These are phyloP conservation scores for Yponomeuta evonymella DNA, from an alignment of 2,888 invertebrate species.

Conservation along the genomic window DNA sequence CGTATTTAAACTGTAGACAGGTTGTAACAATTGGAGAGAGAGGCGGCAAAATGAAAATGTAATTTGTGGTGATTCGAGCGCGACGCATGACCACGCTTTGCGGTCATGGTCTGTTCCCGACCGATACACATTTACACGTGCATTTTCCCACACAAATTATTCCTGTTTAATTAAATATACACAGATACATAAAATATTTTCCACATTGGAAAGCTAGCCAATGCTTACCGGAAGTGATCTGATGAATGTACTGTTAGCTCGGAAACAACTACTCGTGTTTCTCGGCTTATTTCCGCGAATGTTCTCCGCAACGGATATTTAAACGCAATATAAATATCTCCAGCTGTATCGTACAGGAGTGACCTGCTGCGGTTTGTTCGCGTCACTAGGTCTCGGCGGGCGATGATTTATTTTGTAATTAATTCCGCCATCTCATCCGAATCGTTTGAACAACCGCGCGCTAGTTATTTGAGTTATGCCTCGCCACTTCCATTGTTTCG, in stretches of 20 bases:
- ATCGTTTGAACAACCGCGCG: background rate
- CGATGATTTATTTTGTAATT: slow-evolving; percentile 24
- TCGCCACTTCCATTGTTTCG: slow-evolving; percentile 4
- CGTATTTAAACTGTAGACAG: background rate
- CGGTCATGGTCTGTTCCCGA: slow-evolving; percentile 21
- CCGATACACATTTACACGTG: background rate
- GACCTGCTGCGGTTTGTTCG: slow-evolving; percentile 34
- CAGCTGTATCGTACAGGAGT: slow-evolving; percentile 9
- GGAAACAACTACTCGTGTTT: background rate
- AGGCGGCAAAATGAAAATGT: slow-evolving; percentile 59
- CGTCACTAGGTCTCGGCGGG: slow-evolving; percentile 30
- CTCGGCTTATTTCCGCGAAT: too few relatives aligned
- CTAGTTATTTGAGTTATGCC: slow-evolving; percentile 21
- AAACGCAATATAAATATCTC: too few relatives aligned
- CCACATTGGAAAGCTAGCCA: background rate
- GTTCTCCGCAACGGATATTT: too few relatives aligned
- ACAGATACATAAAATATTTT: background rate
- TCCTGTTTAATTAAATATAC: background rate
- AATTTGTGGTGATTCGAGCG: slow-evolving; percentile 62
- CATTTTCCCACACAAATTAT: background rate
- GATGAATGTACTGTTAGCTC: background rate
- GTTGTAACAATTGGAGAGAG: slow-evolving; percentile 18
- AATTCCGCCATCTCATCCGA: slow-evolving; percentile 20
- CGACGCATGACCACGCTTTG: slow-evolving; percentile 31
- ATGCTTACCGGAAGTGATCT: too few relatives aligned